Evolutionary conservation across 2,797 vertebrate genomes (phyloP), one percentile per base, ranked within the genome.

Genomic region (Gila robusta): DNA sequence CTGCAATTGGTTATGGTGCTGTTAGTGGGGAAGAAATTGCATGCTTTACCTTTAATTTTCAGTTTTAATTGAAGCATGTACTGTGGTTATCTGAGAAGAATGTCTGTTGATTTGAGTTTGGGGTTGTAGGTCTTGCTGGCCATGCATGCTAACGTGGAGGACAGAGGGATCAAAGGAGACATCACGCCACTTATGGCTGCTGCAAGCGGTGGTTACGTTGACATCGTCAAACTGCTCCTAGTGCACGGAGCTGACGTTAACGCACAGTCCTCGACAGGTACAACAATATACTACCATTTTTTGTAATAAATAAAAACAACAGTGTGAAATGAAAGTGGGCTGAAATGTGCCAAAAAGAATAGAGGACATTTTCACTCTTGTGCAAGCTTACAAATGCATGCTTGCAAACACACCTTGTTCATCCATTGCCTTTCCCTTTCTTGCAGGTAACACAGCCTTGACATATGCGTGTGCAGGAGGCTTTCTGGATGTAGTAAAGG

Each of bases 161-260:
- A 99, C 91, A 92, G 98, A 92, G 98, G 98, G 73, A 98, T 99
- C 94, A 99, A 99, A 93, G 98, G 98, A 26, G 98, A 99, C 93
- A 99, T 99, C 93, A 99, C 98, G 44, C 98, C 98, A 86, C 94
- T 99, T 44, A 99, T 99, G 98, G 98, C 98, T 93, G 98, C 98
- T 90, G 98, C 98, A 91, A 99, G 98, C 1, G 98, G 98, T 74
- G 98, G 98, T 90, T 99, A 98, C 47, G 97, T 99, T 87, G 98
- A 99, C 92, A 99, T 99, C 3, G 98, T 99, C 82, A 99, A 98
- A 93, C 96, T 99, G 91, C 97, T 99, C 86, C 96, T 99, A 82
- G 97, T 98, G 88, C 98, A 99, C 28, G 97, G 97, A 88, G 98
- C 98, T 59, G 98, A 99, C 84, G 98, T 99, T 88, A 99, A 99